These are phyloP conservation scores for Coranthus polyacanthus DNA, from an alignment of 2,797 vertebrate species.

Conservation along the genomic window DNA sequence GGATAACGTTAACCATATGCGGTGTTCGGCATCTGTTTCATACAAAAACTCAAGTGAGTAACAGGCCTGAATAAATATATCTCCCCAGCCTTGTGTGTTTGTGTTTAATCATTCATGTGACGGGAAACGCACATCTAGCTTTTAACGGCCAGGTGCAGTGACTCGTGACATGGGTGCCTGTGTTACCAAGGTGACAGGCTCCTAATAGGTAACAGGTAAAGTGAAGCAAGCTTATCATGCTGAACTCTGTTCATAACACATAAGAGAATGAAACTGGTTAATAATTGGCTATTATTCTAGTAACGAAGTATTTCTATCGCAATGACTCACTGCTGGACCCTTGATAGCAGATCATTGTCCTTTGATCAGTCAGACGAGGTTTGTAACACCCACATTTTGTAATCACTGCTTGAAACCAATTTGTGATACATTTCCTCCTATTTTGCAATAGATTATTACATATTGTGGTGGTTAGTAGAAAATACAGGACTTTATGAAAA, in stretches of 20 bases:
- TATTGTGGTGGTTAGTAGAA: too few relatives aligned
- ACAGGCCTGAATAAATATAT: slow-evolving; percentile 25
- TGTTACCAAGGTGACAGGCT: slow-evolving; percentile 51
- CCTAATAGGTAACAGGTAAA: slow-evolving; percentile 1
- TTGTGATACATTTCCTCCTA: too few relatives aligned
- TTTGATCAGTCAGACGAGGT: slow-evolving; percentile 23
- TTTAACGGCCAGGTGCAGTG: slow-evolving; percentile 40
- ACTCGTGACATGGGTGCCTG: slow-evolving; percentile 30
- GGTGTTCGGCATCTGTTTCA: slow-evolving; percentile 31
- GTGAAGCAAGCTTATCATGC: slow-evolving; percentile 22
- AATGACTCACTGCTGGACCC: neutral
- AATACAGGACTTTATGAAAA: too few relatives aligned
- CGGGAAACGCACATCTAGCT: slow-evolving; percentile 46
- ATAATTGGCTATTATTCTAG: slow-evolving; percentile 40
- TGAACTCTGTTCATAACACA: slow-evolving; percentile 27
- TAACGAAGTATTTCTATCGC: slow-evolving; percentile 14
- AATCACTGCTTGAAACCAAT: too few relatives aligned
- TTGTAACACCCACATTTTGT: neutral
- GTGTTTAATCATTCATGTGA: slow-evolving; percentile 71
- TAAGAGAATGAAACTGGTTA: slow-evolving; percentile 24
- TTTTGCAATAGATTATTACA: too few relatives aligned
- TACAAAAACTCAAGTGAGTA: slow-evolving; percentile 1
- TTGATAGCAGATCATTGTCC: neutral
- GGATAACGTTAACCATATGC: slow-evolving; percentile 13
- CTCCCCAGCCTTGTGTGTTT: slow-evolving; percentile 32